phyloP scores from a whole-genome alignment of 2,797 vertebrate species.

The Tapirus indicus region DNA sequence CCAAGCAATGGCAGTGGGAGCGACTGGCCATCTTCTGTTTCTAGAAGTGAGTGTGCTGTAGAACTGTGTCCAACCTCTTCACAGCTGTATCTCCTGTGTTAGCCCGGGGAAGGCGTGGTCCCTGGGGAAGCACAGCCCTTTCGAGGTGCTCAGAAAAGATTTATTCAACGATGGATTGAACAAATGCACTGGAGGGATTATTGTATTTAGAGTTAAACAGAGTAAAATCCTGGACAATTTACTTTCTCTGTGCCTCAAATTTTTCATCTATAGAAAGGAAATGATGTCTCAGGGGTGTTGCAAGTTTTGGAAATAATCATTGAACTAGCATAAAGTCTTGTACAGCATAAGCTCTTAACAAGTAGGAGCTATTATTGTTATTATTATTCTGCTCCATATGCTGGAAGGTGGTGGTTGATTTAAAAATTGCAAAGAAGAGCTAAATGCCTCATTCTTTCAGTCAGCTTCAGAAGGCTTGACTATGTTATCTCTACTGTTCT shows the following conservation, averaged over 20 bases:
- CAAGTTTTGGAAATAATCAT: neutral
- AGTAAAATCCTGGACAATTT: slow-evolving; percentile 6
- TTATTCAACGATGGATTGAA: neutral
- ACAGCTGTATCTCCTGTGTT: rapidly evolving
- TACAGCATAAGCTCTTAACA: neutral
- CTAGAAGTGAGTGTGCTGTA: neutral
- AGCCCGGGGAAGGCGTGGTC: neutral
- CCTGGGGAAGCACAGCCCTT: neutral
- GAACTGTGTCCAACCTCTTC: rapidly evolving
- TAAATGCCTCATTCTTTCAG: neutral
- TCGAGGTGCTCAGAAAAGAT: neutral
- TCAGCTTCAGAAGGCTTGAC: neutral
- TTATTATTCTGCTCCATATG: neutral
- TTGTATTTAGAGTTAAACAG: slow-evolving; percentile 21
- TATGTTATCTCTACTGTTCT: neutral
- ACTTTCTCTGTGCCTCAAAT: neutral
- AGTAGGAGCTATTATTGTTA: neutral
- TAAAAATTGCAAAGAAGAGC: neutral
- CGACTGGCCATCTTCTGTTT: neutral
- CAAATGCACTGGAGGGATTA: neutral
- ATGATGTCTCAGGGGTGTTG: neutral
- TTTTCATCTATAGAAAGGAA: slow-evolving; percentile 9
- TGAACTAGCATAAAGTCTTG: neutral
- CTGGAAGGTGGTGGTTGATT: neutral
- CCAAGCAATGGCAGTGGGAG: neutral